A percentile compares a stretch with the other conserved stretches of the same genome.
These are phyloP conservation scores for Drosophila ambigua DNA, from an alignment of 1,140 invertebrate genomes.

Conservation along the genomic window DNA sequence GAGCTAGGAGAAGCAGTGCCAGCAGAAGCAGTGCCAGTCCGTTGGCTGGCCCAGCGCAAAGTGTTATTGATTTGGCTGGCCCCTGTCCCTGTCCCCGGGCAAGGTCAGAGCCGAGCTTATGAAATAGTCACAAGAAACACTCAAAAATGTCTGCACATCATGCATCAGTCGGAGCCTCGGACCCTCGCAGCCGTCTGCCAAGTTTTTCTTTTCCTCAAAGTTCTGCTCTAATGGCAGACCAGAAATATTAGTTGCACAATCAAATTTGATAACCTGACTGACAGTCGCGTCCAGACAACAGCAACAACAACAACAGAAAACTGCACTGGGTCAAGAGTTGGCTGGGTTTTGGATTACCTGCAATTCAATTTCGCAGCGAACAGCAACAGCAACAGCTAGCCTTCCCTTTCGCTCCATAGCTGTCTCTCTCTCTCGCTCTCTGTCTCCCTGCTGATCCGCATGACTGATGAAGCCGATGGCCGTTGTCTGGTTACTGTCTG, in stretches of 20 bases:
- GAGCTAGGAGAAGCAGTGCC: too few relatives aligned
- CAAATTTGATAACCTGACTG: constrained; percentile 76
- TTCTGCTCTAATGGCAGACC: constrained; percentile 62
- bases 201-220: constrained; percentile 29
- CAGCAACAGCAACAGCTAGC: constrained; percentile 8
- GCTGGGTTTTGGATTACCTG: constrained; percentile 19
- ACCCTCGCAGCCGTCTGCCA: constrained; percentile 49
- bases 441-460: constrained; percentile 34
- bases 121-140: constrained; percentile 30
- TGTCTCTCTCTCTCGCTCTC: background rate
- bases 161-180: constrained; percentile 39
- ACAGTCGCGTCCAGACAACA: constrained; percentile 47
- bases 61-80: constrained; percentile 27
- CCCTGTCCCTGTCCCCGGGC: constrained; percentile 1
- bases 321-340: constrained; percentile 64
- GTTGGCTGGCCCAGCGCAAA: too few relatives aligned
- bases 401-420: background rate
- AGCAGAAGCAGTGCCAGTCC: background rate
- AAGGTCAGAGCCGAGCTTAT: constrained; percentile 46
- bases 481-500: constrained; percentile 82
- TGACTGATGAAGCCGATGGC: constrained; percentile 74
- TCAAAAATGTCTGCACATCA: constrained; percentile 53
- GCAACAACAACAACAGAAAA: constrained; percentile 10
- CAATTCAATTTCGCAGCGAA: constrained; percentile 49
- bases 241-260: constrained; percentile 74